Base-by-base conservation (phyloP, 2,888 invertebrate species). In the Chalcis sispes region DNA sequence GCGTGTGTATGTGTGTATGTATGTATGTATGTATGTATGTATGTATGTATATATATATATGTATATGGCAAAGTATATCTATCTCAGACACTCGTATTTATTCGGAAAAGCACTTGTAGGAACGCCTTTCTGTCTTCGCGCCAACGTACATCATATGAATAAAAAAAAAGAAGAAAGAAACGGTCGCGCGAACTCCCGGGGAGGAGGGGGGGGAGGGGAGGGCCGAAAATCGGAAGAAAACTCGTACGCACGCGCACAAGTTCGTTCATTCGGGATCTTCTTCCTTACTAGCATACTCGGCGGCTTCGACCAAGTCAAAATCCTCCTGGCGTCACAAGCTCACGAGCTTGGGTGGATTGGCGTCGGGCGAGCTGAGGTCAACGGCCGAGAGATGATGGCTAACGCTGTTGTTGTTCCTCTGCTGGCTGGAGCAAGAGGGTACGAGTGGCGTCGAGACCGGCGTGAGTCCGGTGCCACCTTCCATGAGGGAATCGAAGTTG, bases 401-500 rank as follows among this genome's bases (percentile, higher is more conserved):
- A 23, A 15, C 15, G 27, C 27, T 36, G 25, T 1, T 27, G 62
- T 94, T 92, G 87, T 92, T 92, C 85, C 95, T 92, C 86, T 94
- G 94, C 88, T 95, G 95, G 80, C 93, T 93, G 77, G 94, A 94
- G 90, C 95, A 95, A 29, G 91, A 90, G 25, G 93, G 93, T 82
- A 93, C 90, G 69, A 94, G 85, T 1, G 95, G 94, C 72, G 92
- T 92, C 62, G 92, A 93, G 42, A 96, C 95, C 0, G 97, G 97
- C 7, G 97, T 97, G 62, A 98, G 90, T 0, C 97, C 97, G 1
- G 97, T 96, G 83, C 97, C 96, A 65, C 96, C 96, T 83, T 96
- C 96, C 95, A 97, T 96, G 77, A 98, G 91, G 81, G 95, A 95
- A 85, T 98, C 97, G 88, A 96, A 97, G 89, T 96, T 96, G 89